phyloP scores from a whole-genome alignment of 1,140 invertebrate species.

The Calliphora vicina region DNA sequence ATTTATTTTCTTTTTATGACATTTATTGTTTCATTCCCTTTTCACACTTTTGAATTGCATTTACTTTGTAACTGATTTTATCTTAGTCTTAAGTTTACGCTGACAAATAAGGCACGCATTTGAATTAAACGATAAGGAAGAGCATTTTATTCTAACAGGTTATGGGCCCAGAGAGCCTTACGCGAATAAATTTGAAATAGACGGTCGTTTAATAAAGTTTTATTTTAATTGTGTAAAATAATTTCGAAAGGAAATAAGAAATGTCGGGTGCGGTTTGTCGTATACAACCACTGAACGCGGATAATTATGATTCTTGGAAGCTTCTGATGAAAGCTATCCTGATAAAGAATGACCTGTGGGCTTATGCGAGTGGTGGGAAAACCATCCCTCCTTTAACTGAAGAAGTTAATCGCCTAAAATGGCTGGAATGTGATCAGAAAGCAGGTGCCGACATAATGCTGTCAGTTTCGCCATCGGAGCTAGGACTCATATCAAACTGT shows the following conservation, averaged over 20 bases:
- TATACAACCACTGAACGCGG: conserved; percentile 37
- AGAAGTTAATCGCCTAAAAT: neutral
- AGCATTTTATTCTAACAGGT: conserved; percentile 15
- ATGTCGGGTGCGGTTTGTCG: conserved; percentile 17
- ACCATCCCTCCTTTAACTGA: neutral
- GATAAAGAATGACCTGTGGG: conserved; percentile 41
- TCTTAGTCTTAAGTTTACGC: too few relatives aligned
- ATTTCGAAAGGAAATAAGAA: neutral
- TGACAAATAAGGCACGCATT: too few relatives aligned
- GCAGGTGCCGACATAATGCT: conserved; percentile 39
- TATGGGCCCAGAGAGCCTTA: conserved; percentile 35
- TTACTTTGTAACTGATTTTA: too few relatives aligned
- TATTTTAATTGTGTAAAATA: neutral
- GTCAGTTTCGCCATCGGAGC: conserved; percentile 37
- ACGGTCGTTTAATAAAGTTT: neutral
- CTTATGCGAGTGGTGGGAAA: conserved; percentile 35
- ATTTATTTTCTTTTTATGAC: too few relatives aligned
- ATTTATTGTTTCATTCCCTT: too few relatives aligned
- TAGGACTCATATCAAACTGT: conserved; percentile 16
- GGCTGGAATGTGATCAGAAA: conserved; percentile 38
- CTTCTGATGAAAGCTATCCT: conserved; percentile 39
- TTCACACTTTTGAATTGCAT: too few relatives aligned
- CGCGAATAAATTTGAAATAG: too few relatives aligned
- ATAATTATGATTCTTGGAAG: conserved; percentile 45
- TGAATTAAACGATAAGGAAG: too few relatives aligned